Evolutionary conservation across 2,113 vertebrate genomes (phyloP).

Genomic region (Saguinus imperator): DNA sequence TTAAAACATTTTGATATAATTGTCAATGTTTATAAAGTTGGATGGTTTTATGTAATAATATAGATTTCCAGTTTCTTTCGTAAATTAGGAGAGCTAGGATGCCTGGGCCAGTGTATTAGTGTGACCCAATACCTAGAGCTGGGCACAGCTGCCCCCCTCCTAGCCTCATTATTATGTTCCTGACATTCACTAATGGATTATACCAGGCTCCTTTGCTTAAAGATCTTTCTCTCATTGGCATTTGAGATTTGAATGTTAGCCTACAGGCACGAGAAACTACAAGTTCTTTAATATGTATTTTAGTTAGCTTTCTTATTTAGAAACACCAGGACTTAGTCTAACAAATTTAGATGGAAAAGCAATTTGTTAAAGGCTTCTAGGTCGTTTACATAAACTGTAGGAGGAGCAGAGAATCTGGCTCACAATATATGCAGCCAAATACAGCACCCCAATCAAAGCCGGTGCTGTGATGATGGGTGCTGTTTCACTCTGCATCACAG

Average conservation of each 20-base stretch:
- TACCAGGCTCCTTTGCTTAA: not conserved
- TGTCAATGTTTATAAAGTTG: not conserved
- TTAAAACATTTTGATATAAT: constrained; percentile 18
- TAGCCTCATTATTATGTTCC: not conserved
- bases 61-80: not conserved
- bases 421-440: not conserved
- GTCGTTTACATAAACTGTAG: not conserved
- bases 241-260: constrained; percentile 28
- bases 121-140: not conserved
- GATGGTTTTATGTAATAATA: not conserved
- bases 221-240: not conserved
- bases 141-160: not conserved
- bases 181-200: not conserved
- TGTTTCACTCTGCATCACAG: rapidly evolving
- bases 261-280: not conserved
- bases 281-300: not conserved
- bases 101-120: not conserved
- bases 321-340: not conserved
- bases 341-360: not conserved
- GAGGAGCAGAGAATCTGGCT: not conserved
- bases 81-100: not conserved
- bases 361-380: not conserved
- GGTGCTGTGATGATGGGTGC: not conserved
- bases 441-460: not conserved
- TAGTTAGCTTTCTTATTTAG: not conserved